phyloP scores from a whole-genome alignment of 2,888 invertebrate species.

The Drosophila suboccidentalis region DNA sequence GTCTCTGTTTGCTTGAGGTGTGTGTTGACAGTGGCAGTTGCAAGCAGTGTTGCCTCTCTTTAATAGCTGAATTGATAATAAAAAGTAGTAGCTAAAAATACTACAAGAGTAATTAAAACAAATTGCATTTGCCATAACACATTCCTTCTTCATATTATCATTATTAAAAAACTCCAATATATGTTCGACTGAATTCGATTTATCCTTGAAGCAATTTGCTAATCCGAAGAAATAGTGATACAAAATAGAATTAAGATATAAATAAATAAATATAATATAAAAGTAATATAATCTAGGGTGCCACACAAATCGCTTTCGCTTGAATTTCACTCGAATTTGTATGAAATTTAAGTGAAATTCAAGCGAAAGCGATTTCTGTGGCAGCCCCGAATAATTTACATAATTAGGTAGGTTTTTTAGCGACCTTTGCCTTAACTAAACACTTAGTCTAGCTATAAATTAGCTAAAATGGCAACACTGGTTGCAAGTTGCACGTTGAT shows the following conservation, averaged over 20 bases:
- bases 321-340: too few species aligned
- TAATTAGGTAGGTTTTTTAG: too few species aligned
- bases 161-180: background rate
- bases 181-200: too few species aligned
- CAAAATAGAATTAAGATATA: too few species aligned
- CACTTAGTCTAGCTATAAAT: background rate
- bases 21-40: conserved; percentile 7
- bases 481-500: conserved; percentile 6
- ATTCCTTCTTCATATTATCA: too few species aligned
- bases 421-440: background rate
- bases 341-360: too few species aligned
- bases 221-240: too few species aligned
- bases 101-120: background rate
- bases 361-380: too few species aligned
- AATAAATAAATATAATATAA: too few species aligned
- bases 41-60: background rate
- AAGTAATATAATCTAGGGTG: too few species aligned
- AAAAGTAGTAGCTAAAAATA: background rate
- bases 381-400: too few species aligned
- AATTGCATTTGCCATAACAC: background rate
- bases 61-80: background rate
- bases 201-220: background rate
- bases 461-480: background rate
- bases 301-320: too few species aligned
- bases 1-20: conserved; percentile 30